Percentiles rank a stretch among this genome's conserved stretches.
These are phyloP conservation scores for Eulemur coronatus DNA, from an alignment of 2,797 vertebrate genomes.

Conservation along the genomic window DNA sequence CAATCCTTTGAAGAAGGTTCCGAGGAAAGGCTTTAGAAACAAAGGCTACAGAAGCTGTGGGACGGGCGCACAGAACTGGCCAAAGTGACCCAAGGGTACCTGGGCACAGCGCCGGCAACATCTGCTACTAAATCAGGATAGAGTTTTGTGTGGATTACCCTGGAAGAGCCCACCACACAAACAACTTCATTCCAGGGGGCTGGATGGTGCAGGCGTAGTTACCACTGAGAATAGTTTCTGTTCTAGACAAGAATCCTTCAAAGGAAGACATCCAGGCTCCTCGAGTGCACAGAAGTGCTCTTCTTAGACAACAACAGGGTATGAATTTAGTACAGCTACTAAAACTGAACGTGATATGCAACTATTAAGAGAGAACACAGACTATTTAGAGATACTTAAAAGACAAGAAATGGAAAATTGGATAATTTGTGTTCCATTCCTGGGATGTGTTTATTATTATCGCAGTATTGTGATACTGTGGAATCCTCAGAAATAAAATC, in stretches of 20 bases:
- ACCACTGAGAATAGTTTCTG: not conserved
- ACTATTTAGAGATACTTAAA: constrained; percentile 20
- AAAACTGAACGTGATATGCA: not conserved
- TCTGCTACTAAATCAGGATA: not conserved
- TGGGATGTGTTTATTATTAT: not conserved
- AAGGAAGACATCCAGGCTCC: not conserved
- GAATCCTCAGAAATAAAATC: constrained; percentile 31
- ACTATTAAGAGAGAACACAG: not conserved
- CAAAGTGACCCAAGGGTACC: not conserved
- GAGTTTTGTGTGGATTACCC: not conserved
- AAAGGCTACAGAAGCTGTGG: not conserved
- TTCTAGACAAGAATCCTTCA: not conserved
- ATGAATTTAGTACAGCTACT: not conserved
- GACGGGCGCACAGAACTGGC: not conserved
- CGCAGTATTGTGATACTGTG: not conserved
- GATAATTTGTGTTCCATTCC: not conserved
- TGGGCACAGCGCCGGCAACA: not conserved
- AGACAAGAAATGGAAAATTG: not conserved
- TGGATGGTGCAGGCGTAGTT: not conserved
- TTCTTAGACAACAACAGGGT: not conserved
- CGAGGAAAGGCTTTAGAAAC: not conserved
- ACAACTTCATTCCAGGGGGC: not conserved
- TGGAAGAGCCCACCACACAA: not conserved
- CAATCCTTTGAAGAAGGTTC: not conserved
- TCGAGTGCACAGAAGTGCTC: not conserved